Evolutionary conservation across 2,888 invertebrate species (phyloP), one percentile per base, ranked within the genome.

Genomic region (Melikaiella ostensackeni): DNA sequence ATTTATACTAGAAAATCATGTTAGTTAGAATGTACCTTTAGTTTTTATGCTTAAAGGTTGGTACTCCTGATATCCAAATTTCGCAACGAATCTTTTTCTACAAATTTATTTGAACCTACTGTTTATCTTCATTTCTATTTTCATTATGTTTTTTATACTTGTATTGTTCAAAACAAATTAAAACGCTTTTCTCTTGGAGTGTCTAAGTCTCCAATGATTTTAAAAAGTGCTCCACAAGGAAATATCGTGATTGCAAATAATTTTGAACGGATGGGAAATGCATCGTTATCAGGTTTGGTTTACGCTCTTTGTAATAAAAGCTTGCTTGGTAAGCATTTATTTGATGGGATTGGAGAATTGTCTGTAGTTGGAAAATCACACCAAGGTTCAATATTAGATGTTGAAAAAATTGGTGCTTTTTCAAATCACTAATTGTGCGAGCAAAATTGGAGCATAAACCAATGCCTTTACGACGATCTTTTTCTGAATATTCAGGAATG

Each of bases 401-500:
- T 77, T 33, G 50, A 77, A 76, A 75, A 50, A 77, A 30, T 75
- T 21, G 38, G 38, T 75, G 79, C 77, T 82, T 81, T 75, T 77
- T 30, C 50, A 70, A 50, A 70, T 27, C 30, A 27, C 50, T 70
- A 50, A 50, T 30, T 70, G 46, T 50, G 24, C 1, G 27, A 24
- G 19, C n/a, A 70, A 70, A 70, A 55, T 21, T 46, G 76, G 79
- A 79, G 75, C 81, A 73, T 77, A 74, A 81, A 80, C 46, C 82
- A 73, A 77, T 73, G 80, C 80, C 80, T 81, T 78, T 74, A 77
- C 76, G 50, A 70, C 75, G 77, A 74, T 79, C 79, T 79, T 82
- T 79, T 78, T 80, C 79, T 77, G 78, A 79, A 81, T 78, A 77
- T 82, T 77, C 74, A 78, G 81, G 80, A 81, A 81, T 77, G 77